Evolutionary conservation across 2,797 vertebrate species (phyloP), one percentile per base, ranked within the genome.

Genomic region (Tachyglossus aculeatus): DNA sequence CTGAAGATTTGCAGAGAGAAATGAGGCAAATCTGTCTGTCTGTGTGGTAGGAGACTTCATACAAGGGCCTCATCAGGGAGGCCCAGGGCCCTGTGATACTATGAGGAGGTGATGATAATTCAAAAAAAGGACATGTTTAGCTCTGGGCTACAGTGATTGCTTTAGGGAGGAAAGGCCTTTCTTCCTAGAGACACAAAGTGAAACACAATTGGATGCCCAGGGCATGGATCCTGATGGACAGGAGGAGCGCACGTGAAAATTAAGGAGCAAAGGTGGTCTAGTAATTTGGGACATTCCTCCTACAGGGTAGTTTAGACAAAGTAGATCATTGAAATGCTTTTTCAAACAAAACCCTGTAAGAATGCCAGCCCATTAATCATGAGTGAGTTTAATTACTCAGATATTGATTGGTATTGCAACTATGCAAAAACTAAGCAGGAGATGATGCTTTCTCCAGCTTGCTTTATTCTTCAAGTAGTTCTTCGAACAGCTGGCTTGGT

Each of bases 381-480:
- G 41, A 55, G 43, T 29, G 57, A 78, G 83, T 83, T 81, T 87
- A 64, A 86, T 82, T 83, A 86, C 18, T 36, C 50, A 54, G 52
- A 74, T 38, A 86, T 69, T 73, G 88, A 84, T 80, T 84, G 32
- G 58, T 70, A 64, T 40, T 83, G 75, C 64, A 89, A 74, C 54
- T 54, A 74, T 73, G 22, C 74, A 47, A 64, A 65, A 86, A 62
- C 67, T 71, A 81, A 81, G 48, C 66, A 14, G 68, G 56, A 31
- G 62, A 60, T 61, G 58, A 68, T 24, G 50, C 71, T 78, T 86
- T 76, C 61, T 81, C 74, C 63, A 82, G 77, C 58, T 74, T 70
- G 77, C 77, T 62, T 45, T 64, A 71, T 67, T 51, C 54, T 7
- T 18, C 13, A 53, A 44, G 6, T 67, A 40, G 15, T 44, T 68